Evolutionary conservation across 2,888 invertebrate genomes (phyloP), one percentile per base, ranked within the genome.

Genomic region (Morpho achilles): DNA sequence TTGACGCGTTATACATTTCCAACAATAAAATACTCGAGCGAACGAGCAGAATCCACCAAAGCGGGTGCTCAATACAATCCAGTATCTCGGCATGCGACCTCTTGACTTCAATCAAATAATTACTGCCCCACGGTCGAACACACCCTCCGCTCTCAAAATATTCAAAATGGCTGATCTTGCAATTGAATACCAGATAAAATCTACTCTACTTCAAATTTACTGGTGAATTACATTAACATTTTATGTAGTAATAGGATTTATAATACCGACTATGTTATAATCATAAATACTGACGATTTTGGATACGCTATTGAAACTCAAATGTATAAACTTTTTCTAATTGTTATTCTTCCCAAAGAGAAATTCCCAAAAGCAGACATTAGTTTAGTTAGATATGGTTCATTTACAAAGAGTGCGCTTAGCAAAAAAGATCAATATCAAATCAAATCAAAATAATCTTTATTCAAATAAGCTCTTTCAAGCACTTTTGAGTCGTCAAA

Each of bases 41-140:
- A 71, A 73, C 77, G 68, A 71, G 73, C 77, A 69, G 69, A 76
- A 69, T 64, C 64, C 73, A 69, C 73, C 68, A 77, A 80, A 78
- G 77, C 76, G 76, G 54, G 54, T 72, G 75, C 65, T 59, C 85
- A 87, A 88, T 82, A 75, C 77, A 69, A 63, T 77, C 70, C 79
- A 74, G 76, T 80, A 82, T 85, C 90, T 84, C 89, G 85, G 83
- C 84, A 77, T 80, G 90, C 81, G 73, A 77, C 87, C 90, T 87
- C 90, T 90, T 84, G 86, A 90, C 89, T 89, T 72, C 87, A 90
- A 90, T 90, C 88, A 90, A 89, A 82, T 83, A 86, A 90, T 90
- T 90, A 89, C 88, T 87, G 87, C 86, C 87, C 87, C 79, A 83
- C 85, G 84, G 87, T 80, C 86, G 81, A 82, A 77, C 78, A 82